These are phyloP conservation scores for Cataglyphis altisquamis DNA, from an alignment of 2,888 invertebrate genomes.

Conservation along the genomic window DNA sequence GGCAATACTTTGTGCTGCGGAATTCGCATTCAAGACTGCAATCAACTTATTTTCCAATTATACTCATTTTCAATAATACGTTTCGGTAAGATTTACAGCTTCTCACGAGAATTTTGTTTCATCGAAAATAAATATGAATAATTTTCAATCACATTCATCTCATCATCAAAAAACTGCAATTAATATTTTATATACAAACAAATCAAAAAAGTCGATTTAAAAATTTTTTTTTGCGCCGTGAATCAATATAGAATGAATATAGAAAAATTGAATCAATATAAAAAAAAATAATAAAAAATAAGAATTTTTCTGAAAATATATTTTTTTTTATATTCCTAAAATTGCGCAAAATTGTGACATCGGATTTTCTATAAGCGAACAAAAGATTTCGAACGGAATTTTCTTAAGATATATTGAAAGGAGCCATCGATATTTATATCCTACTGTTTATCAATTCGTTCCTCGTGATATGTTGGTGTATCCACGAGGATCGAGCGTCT, in stretches of 20 bases:
- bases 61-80: background rate
- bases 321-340: background rate
- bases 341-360: background rate
- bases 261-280: no score
- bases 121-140: background rate
- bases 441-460: background rate
- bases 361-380: background rate
- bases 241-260: no score
- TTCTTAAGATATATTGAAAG: background rate
- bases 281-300: background rate
- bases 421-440: background rate
- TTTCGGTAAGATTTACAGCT: background rate
- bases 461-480: background rate
- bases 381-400: background rate
- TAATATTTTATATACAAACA: background rate
- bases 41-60: constrained; percentile 3
- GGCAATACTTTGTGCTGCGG: background rate
- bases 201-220: background rate
- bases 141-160: background rate
- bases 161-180: background rate
- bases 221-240: background rate
- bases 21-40: background rate
- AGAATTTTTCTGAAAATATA: background rate
- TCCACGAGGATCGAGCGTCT: background rate
- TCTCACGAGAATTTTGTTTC: background rate